Percentiles rank a stretch among this genome's conserved stretches.
Evolutionary conservation across 2,113 vertebrate species (phyloP).

Genomic region (Silurus meridionalis): DNA sequence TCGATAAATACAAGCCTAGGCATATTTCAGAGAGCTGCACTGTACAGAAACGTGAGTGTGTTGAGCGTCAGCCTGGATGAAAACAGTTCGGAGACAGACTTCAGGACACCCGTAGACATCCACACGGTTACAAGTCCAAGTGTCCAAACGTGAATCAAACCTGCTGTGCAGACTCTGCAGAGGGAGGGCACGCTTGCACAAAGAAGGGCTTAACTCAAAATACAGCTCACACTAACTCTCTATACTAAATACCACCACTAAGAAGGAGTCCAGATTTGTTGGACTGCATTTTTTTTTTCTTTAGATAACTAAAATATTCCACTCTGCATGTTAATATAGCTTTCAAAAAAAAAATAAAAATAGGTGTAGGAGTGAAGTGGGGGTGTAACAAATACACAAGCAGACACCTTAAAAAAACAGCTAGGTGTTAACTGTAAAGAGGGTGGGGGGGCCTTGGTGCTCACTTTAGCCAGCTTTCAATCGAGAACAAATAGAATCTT

Average conservation of each 20-base stretch:
- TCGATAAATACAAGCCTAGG: conserved; percentile 8
- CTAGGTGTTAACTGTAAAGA: conserved; percentile 57
- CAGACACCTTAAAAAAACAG: conserved; percentile 58
- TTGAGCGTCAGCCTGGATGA: conserved; percentile 69
- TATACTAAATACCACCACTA: conserved; percentile 57
- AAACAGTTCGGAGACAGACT: conserved; percentile 75
- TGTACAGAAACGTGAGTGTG: conserved; percentile 35
- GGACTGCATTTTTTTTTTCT: conserved; percentile 46
- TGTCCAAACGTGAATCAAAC: conserved; percentile 59
- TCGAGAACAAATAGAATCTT: conserved; percentile 74
- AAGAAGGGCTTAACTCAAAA: conserved; percentile 46
- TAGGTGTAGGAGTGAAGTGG: neutral
- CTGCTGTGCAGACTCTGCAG: conserved; percentile 56
- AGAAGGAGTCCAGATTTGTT: conserved; percentile 46
- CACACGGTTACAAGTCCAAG: conserved; percentile 56
- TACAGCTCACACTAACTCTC: conserved; percentile 52
- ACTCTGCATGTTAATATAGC: conserved; percentile 67
- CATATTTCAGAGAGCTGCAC: conserved; percentile 10
- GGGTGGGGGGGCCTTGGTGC: conserved; percentile 61
- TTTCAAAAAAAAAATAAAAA: conserved; percentile 54
- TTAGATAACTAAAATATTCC: conserved; percentile 71
- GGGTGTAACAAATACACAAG: conserved; percentile 71
- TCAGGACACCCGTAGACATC: conserved; percentile 58
- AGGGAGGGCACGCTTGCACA: conserved; percentile 34
- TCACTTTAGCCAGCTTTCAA: conserved; percentile 70